Percentiles rank a stretch among this genome's conserved stretches.
phyloP scores from a whole-genome alignment of 2,888 invertebrate species.

The Xylocampa areola region DNA sequence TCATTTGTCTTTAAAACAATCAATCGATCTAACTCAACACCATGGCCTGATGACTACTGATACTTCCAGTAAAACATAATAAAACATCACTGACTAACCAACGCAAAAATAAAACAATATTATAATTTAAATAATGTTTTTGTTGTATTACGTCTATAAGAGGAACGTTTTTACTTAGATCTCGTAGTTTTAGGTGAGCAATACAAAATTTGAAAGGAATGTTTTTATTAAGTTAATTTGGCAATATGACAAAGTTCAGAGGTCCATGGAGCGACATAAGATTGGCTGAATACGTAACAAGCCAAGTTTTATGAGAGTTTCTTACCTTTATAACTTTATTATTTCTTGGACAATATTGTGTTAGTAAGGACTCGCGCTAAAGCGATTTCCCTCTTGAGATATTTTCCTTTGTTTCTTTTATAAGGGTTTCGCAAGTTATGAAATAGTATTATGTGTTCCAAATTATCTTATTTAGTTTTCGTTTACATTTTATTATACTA shows the following conservation, averaged over 20 bases:
- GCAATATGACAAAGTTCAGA: conserved; percentile 24
- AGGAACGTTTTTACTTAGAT: no score
- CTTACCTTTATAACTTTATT: conserved; percentile 33
- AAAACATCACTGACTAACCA: no score
- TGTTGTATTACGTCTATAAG: no score
- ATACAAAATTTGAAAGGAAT: no score
- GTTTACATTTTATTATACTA: no score
- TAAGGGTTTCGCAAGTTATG: neutral
- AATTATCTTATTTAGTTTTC: neutral
- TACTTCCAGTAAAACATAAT: conserved; percentile 1
- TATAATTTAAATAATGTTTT: no score
- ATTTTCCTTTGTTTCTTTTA: conserved; percentile 8
- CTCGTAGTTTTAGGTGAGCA: conserved; percentile 11
- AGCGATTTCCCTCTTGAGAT: conserved; percentile 7
- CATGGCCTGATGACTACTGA: no score
- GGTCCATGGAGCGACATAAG: conserved; percentile 25
- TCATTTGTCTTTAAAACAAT: conserved; percentile 24
- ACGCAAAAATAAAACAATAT: no score
- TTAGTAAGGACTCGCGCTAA: conserved; percentile 6
- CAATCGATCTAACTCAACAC: no score
- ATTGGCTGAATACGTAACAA: conserved; percentile 28
- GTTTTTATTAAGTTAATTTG: conserved; percentile 43
- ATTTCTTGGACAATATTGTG: conserved; percentile 32
- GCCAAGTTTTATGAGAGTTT: conserved; percentile 30
- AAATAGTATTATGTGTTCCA: neutral